Percentiles rank a stretch among this genome's conserved stretches.
phyloP scores from a whole-genome alignment of 2,888 invertebrate species.

The Catocala fraxini region DNA sequence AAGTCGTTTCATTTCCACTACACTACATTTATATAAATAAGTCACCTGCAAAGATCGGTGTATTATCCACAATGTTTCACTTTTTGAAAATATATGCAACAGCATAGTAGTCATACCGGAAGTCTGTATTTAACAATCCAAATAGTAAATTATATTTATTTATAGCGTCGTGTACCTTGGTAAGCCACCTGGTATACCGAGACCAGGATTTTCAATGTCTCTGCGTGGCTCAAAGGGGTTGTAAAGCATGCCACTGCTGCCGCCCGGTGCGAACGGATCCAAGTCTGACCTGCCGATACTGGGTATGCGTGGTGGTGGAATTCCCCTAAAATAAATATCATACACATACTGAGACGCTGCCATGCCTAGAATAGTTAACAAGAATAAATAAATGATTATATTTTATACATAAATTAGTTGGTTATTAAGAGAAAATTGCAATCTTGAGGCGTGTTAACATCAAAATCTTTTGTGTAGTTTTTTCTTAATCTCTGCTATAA shows the following conservation, averaged over 20 bases:
- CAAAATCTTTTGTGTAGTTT: too few species aligned
- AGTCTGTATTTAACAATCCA: too few species aligned
- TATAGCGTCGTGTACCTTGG: slow-evolving; percentile 76
- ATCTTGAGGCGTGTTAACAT: too few species aligned
- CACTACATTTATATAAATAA: too few species aligned
- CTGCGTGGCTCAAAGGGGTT: slow-evolving; percentile 88
- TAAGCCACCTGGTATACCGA: slow-evolving; percentile 87
- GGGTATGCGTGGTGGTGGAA: slow-evolving; percentile 69
- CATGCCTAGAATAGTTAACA: slow-evolving; percentile 2
- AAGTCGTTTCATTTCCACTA: too few species aligned
- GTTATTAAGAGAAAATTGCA: neutral
- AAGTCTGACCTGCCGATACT: slow-evolving; percentile 92
- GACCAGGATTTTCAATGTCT: slow-evolving; percentile 80
- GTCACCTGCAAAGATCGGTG: too few species aligned
- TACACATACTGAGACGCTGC: slow-evolving; percentile 6
- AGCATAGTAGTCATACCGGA: too few species aligned
- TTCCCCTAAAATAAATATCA: slow-evolving; percentile 62
- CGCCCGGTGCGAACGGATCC: slow-evolving; percentile 90
- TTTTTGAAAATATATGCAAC: too few species aligned
- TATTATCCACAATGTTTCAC: too few species aligned
- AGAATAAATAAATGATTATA: neutral
- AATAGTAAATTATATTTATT: too few species aligned
- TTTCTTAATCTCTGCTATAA: too few species aligned
- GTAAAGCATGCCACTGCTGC: slow-evolving; percentile 92
- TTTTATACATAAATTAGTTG: neutral